Percentiles rank a stretch among this genome's conserved stretches.
Evolutionary conservation across 2,888 invertebrate species (phyloP).

Genomic region (Venusia cambrica): DNA sequence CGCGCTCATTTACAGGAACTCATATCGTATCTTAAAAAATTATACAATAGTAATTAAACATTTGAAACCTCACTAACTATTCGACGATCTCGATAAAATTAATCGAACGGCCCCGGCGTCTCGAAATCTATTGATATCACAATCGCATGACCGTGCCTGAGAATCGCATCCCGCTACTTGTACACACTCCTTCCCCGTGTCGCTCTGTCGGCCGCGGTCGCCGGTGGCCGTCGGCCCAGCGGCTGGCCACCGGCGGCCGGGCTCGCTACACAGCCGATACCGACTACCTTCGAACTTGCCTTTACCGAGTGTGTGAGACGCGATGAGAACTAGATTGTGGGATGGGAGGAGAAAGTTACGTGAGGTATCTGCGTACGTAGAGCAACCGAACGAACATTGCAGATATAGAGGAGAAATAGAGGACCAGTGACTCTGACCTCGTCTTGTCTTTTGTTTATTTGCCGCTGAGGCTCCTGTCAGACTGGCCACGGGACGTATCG

Average conservation of each 20-base stretch:
- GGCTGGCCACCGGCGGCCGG: constrained; percentile 34
- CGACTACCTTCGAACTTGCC: constrained; percentile 58
- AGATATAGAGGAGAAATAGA: too few species aligned
- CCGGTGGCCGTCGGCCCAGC: constrained; percentile 39
- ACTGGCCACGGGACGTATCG: too few species aligned
- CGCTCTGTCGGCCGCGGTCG: constrained; percentile 26
- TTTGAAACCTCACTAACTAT: constrained; percentile 80
- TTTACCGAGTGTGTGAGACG: constrained; percentile 63
- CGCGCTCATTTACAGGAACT: constrained; percentile 79
- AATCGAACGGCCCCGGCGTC: constrained; percentile 75
- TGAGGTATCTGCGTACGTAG: too few species aligned
- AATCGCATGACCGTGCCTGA: constrained; percentile 80
- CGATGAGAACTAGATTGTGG: constrained; percentile 37
- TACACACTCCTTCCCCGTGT: constrained; percentile 71
- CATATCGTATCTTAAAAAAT: constrained; percentile 80
- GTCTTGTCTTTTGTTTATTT: too few species aligned
- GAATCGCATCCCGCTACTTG: constrained; percentile 78
- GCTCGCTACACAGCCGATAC: constrained; percentile 58
- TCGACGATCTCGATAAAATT: constrained; percentile 78
- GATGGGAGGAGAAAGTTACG: too few species aligned
- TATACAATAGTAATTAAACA: constrained; percentile 80
- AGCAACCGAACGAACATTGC: too few species aligned
- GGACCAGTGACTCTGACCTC: too few species aligned
- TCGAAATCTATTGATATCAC: constrained; percentile 80
- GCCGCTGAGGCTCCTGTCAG: too few species aligned